Base-by-base conservation (phyloP, 2,888 invertebrate genomes). In the Leptarthrus brevirostris region DNA sequence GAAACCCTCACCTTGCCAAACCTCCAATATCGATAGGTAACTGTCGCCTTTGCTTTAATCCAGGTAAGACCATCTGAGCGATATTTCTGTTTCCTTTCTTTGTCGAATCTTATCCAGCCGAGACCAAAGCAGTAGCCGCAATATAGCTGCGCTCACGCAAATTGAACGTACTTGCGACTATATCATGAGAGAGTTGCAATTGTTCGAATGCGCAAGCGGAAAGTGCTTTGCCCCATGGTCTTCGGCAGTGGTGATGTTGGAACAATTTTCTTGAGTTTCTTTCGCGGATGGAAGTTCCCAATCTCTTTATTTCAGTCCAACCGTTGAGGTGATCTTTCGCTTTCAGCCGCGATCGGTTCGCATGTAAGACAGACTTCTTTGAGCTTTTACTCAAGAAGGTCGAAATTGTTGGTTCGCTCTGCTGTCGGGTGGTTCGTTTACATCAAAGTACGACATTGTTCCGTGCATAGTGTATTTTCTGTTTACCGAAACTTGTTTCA, bases 381-480 rank as follows among this genome's bases (percentile, higher is more conserved):
- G 83, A 83, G 84, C 82, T 83, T 80, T 81, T 81, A 83, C 85
- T 83, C 83, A 83, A 81, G 84, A 85, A 85, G 85, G 85, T 85
- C 84, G 85, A 79, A 78, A 76, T 74, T 77, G 76, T 73, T 40
- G 30, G 36, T 20, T 56, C 72, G 75, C 76, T 75, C 47, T 44
- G 47, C 24, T 52, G 72, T 73, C 61, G 53, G 64, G 49, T 49
- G 2, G 58, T 54, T 36, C 47, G 16, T 72, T 30, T n/a, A n/a
- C n/a, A 20, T 61, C n/a, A 40, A 24, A 69, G 49, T 30, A 34
- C 16, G 24, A n/a, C n/a, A n/a, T n/a, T n/a, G 18, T 72, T 44
- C 71, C 61, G 56, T 53, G 49, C 56, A 75, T 74, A 75, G 22
- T 20, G 22, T n/a, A 8, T 44, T 14, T 14, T 8, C n/a, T 40